Base-by-base conservation (phyloP, 2,113 vertebrate genomes). In the Hymenochirus boettgeri region DNA sequence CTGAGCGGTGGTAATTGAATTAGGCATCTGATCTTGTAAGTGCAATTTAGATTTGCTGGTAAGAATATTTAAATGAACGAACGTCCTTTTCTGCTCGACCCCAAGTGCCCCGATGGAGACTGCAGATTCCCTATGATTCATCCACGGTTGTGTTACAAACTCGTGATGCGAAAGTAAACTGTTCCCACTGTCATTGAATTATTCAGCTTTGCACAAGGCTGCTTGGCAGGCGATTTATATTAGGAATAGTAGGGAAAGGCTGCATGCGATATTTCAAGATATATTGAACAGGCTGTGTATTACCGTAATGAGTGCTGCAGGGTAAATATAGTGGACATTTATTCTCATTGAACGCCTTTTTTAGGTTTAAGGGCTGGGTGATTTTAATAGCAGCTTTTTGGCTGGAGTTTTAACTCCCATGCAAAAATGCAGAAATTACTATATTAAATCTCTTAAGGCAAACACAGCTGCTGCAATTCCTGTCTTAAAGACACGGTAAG, bases 131-230 rank as follows among this genome's bases (percentile, higher is more conserved):
- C 13, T 2, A 15, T 57, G 31, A 57, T 35, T 57, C 54, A 57
- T 57, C n/a, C 19, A 27, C n/a, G 25, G 7, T 10, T 35, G n/a
- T 37, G 12, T 57, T 39, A 60, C 26, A 42, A 60, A 60, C 33
- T 60, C 48, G 57, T 53, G 65, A 45, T 69, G 60, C 56, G 65
- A 60, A 39, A 33, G 17, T 55, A 52, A 52, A 48, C 53, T 39
- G 7, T 29, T 26, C 42, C 35, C 52, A n/a, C 55, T n/a, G 51
- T 29, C 23, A 45, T 21, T 52, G 63, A 69, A 39, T 50, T 23
- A 52, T 52, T 60, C 57, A 69, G 65, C 33, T 69, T 45, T 37
- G 4, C 17, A 52, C 29, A 17, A 25, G 46, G 47, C 17, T 18
- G 37, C 39, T 51, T 51, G 47, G 55, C 65, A 53, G 24, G 18